Evolutionary conservation across 2,888 invertebrate species (phyloP), one percentile per base, ranked within the genome.

Genomic region (Hirtodrosophila confusa): DNA sequence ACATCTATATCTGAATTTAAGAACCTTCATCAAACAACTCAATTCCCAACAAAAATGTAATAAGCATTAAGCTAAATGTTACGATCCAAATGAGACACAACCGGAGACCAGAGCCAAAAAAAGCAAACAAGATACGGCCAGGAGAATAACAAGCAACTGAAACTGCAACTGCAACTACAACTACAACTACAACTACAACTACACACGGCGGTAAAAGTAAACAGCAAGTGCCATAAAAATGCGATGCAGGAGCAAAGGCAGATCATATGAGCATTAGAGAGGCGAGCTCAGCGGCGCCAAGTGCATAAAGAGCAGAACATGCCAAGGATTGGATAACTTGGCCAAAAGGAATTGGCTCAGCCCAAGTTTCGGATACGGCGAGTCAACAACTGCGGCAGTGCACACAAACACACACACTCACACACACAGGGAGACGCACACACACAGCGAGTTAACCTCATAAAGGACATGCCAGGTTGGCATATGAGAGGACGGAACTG

Each of bases 51-150:
- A 63, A 67, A 53, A 72, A 54, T 41, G 35, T 49, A 61, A 75
- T 77, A 84, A 80, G 73, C 80, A 83, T 84, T 77, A 85, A 70
- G 63, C 69, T 70, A 76, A 80, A 77, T 80, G 80, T 85, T 83
- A 83, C 70, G 83, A 85, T 80, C 75, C 78, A 83, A 83, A 75
- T 83, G 83, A 85, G 85, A 85, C 78, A 64, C 57, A 57, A 67
- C 65, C 49, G 40, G 9, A 37, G 66, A 50, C 17, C 55, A 73
- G 61, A 35, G 53, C 60, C 44, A 68, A 6, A 29, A 33, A 39
- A 24, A 44, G 24, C 27, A 3, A 33, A 31, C 29, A 65, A 65
- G 55, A 69, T 50, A 41, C 53, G 51, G 68, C 58, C 48, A 54
- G 58, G 49, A 65, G 65, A 56, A 67, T 69, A 69, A 75, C 69